Conservation (phyloP, 2,888 invertebrate species). For the Polyommatus iphigenia region DNA sequence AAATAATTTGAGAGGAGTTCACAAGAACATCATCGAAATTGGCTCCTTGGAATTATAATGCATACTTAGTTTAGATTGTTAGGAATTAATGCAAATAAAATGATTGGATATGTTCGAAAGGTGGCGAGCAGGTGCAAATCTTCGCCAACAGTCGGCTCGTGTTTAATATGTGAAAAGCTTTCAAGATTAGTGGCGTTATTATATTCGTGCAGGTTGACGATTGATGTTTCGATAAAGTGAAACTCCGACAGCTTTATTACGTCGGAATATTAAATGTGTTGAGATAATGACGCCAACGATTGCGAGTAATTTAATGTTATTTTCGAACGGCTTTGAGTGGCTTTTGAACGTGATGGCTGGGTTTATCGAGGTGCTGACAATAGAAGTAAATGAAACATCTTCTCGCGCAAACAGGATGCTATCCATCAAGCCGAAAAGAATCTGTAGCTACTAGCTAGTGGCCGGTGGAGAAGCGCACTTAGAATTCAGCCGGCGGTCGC, state of each 20-base stretch:
- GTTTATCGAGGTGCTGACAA: conserved; percentile 29
- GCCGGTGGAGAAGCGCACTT: conserved; percentile 67
- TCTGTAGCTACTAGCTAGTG: conserved; percentile 58
- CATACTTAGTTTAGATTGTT: background rate
- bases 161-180: conserved; percentile 15
- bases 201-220: conserved; percentile 10
- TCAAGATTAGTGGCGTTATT: conserved; percentile 9
- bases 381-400: conserved; percentile 38
- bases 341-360: background rate
- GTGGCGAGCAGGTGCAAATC: conserved; percentile 17
- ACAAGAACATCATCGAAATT: background rate
- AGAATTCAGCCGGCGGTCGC: conserved; percentile 71
- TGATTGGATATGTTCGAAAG: background rate
- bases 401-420: conserved; percentile 41
- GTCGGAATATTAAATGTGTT: conserved; percentile 16
- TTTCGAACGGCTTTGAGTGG: conserved; percentile 7
- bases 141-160: background rate
- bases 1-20: background rate
- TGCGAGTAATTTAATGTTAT: background rate
- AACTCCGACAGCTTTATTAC: conserved; percentile 13
- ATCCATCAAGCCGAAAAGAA: conserved; percentile 59
- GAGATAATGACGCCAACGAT: background rate
- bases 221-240: conserved; percentile 21
- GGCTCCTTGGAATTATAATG: background rate
- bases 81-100: conserved; percentile 22